Percentiles rank a stretch among this genome's conserved stretches.
These are phyloP conservation scores for Dugesia japonica DNA, from an alignment of 2,888 invertebrate genomes.

Conservation along the genomic window DNA sequence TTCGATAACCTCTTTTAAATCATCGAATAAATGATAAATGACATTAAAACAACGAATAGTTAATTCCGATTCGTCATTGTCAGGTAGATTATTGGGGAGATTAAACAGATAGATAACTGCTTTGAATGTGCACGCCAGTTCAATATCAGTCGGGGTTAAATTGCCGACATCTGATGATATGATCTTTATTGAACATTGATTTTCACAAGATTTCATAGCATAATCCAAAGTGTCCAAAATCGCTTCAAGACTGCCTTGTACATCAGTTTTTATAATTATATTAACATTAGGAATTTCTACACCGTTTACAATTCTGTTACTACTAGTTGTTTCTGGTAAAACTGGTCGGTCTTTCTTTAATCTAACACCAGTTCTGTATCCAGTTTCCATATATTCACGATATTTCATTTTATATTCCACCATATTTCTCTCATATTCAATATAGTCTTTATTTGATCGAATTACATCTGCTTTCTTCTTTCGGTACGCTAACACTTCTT, in stretches of 20 bases:
- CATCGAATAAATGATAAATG: constrained; percentile 78
- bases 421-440: constrained; percentile 21
- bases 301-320: background rate
- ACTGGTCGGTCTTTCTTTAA: background rate
- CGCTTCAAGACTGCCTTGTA: constrained; percentile 86
- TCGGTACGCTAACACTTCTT: constrained; percentile 17
- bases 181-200: constrained; percentile 61
- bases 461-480: background rate
- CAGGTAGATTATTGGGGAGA: background rate
- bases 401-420: constrained; percentile 10
- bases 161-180: constrained; percentile 78
- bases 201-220: constrained; percentile 50
- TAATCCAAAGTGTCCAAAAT: constrained; percentile 73
- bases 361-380: background rate
- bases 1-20: constrained; percentile 54
- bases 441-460: background rate
- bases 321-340: background rate
- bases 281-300: background rate
- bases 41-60: constrained; percentile 62
- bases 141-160: constrained; percentile 66
- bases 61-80: background rate
- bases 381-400: background rate
- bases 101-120: constrained; percentile 49
- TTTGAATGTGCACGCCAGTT: constrained; percentile 49
- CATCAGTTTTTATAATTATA: constrained; percentile 62